phyloP scores from a whole-genome alignment of 2,888 invertebrate genomes.

The Fragum whitleyi region DNA sequence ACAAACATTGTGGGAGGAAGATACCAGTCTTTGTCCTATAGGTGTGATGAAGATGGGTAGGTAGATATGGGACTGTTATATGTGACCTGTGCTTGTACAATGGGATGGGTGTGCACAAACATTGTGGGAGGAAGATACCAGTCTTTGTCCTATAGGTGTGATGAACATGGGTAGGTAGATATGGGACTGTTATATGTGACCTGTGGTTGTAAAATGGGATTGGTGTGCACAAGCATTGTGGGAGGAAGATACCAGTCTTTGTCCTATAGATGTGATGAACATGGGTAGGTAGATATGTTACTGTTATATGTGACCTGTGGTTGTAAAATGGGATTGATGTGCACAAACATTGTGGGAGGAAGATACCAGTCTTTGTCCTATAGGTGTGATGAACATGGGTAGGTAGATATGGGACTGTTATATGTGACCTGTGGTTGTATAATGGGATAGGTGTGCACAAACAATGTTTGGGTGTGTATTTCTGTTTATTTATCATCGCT shows the following conservation, averaged over 20 bases:
- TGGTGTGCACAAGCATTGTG: slow-evolving; percentile 65
- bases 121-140: slow-evolving; percentile 66
- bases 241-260: slow-evolving; percentile 67
- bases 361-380: slow-evolving; percentile 65
- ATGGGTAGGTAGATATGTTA: slow-evolving; percentile 49
- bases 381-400: slow-evolving; percentile 53
- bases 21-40: slow-evolving; percentile 64
- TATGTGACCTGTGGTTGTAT: slow-evolving; percentile 66
- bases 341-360: slow-evolving; percentile 61
- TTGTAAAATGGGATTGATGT: slow-evolving; percentile 64
- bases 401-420: slow-evolving; percentile 31
- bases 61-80: slow-evolving; percentile 49
- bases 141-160: slow-evolving; percentile 55
- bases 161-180: slow-evolving; percentile 46
- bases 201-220: slow-evolving; percentile 66
- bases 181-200: slow-evolving; percentile 58
- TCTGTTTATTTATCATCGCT: no score
- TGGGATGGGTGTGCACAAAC: slow-evolving; percentile 66
- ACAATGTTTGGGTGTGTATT: no score
- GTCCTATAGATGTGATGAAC: slow-evolving; percentile 42
- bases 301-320: slow-evolving; percentile 67
- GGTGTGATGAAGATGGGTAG: slow-evolving; percentile 53
- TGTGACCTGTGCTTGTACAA: slow-evolving; percentile 60
- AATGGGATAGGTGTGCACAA: slow-evolving; percentile 66
- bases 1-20: slow-evolving; percentile 63